Base-by-base conservation (phyloP, 1,140 invertebrate species). In the Heliconius nattereri region DNA sequence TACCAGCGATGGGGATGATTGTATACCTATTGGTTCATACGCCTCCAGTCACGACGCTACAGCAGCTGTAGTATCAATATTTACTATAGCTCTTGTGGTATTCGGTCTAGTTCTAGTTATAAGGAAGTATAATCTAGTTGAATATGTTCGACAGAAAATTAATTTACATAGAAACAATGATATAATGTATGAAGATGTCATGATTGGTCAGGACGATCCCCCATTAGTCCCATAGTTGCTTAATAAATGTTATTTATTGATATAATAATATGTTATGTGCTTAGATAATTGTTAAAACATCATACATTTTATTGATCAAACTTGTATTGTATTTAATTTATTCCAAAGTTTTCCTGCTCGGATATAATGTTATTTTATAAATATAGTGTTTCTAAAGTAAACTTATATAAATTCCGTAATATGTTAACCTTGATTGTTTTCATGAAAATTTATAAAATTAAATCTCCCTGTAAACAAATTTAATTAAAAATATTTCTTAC, bases 151-250 rank as follows among this genome's bases (percentile, higher is more conserved):
- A 11, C 93, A 94, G 79, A 95, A 92, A 76, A 90, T 94, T 37
- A 89, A 92, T 74, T 79, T 85, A 26, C 86, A 90, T 82, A 87
- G 92, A 81, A 91, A 91, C 75, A 91, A 92, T 74, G 90, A 94
- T 79, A 87, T 94, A 5, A 94, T 93, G 89, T 95, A 95, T 74
- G 94, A 95, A 81, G 94, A 95, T 83, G 94, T 95, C 20, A 95
- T 95, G 94, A 95, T 95, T 45, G 94, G 94, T 5, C 93, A 95
- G 71, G 94, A 95, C 75, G 94, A 95, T 76, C 94, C 94, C 0
- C 94, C 94, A 2, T 84, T 95, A 32, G 90, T 91, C 71, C 94
- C 94, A 49, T 95, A 90, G 71, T 81, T 45, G 20, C 57, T 29
- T 16, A 45, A 73, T 76, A 66, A 66, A 66, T 26, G 60, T 26